Evolutionary conservation across 2,797 vertebrate genomes (phyloP), one percentile per base, ranked within the genome.

Genomic region (Esox masquinongy): DNA sequence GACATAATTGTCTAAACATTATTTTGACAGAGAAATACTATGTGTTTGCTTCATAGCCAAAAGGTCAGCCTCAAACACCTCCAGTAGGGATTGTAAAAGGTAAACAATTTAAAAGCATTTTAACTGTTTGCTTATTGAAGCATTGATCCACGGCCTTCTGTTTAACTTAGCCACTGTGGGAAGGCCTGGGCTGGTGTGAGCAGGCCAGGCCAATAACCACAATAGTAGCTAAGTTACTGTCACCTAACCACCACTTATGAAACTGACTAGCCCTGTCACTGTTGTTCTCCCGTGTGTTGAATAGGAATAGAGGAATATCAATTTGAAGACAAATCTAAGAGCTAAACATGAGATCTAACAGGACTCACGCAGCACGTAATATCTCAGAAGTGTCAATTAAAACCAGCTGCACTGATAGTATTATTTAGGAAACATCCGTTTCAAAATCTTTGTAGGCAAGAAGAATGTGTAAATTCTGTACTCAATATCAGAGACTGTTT

Each of bases 401-500:
- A 29, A 24, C 0, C 5, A 63, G 1, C 22, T 29, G 51, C 5
- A 5, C 16, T 17, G 5, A 29, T 11, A 50, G 17, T 26, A 16
- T 59, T 50, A 9, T 47, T 49, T 69, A 22, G 22, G 22, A 24
- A 69, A 43, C 36, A 26, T 22, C 22, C 12, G 22, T 70, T 14
- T 2, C 11, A 17, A 24, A 68, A 34, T 36, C 31, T 72, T 34
- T 56, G 22, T 15, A 14, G 15, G 5, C 12, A 70, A 11, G 43
- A 43, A 4, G 12, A 47, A 69, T 70, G 47, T 70, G 59, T 49
- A 47, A 3, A 0, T 59, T 71, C 4, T 31, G 36, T 75, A 74
- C 64, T 73, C 49, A 59, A 67, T 67, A 43, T 22, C 17, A 70
- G 68, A 88, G 80, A 79, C 83, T 76, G 0, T 69, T 86, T 81